phyloP scores from a whole-genome alignment of 2,797 vertebrate genomes.

The Urosaurus nigricauda region DNA sequence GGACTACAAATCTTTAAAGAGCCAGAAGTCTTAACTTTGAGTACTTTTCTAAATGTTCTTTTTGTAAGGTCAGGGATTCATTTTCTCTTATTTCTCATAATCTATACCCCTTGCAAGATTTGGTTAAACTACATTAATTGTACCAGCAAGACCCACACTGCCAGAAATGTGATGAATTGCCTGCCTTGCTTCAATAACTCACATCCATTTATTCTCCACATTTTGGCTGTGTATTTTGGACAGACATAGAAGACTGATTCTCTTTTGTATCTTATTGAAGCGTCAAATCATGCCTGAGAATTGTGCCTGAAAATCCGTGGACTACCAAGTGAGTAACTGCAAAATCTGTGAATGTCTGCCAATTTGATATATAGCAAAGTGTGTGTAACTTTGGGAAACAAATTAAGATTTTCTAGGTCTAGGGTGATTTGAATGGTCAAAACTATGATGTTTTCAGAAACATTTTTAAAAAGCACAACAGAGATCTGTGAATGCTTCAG shows the following conservation, averaged over 20 bases:
- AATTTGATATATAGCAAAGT: background rate
- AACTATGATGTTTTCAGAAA: background rate
- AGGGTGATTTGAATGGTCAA: background rate
- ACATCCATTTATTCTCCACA: background rate
- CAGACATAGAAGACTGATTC: background rate
- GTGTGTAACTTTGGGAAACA: background rate
- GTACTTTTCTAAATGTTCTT: background rate
- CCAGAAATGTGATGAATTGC: background rate
- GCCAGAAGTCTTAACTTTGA: too few relatives aligned
- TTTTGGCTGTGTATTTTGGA: background rate
- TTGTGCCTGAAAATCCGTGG: background rate
- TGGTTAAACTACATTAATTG: background rate
- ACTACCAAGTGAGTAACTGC: background rate
- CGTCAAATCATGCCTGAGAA: background rate
- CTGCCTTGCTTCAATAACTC: background rate
- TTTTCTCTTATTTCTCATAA: too few relatives aligned
- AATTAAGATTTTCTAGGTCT: background rate
- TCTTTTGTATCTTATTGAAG: background rate
- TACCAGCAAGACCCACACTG: background rate
- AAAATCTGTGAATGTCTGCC: background rate
- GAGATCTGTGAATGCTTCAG: background rate
- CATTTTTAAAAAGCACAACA: background rate
- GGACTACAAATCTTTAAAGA: background rate
- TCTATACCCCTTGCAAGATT: background rate
- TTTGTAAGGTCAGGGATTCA: background rate